Conservation (phyloP, 1,140 invertebrate species). For the Calliopsis andreniformis region DNA sequence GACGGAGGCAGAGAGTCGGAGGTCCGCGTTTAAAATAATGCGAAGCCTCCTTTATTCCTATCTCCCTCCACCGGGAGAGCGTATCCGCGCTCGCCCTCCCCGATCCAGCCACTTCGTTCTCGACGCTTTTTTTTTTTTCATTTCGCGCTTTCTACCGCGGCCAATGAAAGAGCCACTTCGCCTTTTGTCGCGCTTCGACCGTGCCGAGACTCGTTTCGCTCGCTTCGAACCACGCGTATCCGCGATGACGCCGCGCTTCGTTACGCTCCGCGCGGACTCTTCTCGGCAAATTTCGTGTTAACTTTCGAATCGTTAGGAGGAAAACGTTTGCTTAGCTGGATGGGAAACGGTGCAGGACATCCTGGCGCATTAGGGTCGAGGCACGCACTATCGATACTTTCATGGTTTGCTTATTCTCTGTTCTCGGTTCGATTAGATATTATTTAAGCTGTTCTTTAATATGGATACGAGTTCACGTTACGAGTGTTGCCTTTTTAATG, state of each 20-base stretch:
- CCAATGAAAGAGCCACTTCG: slow-evolving; percentile 65
- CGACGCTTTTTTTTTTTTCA: slow-evolving; percentile 49
- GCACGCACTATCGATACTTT: too few relatives aligned
- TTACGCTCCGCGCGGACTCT: background rate
- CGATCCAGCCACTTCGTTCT: slow-evolving; percentile 39
- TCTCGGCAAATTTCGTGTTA: background rate
- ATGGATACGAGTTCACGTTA: too few relatives aligned
- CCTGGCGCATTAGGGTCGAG: too few relatives aligned
- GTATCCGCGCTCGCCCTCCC: slow-evolving; percentile 17
- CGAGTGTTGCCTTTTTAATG: too few relatives aligned
- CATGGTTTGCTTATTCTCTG: too few relatives aligned
- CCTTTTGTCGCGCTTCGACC: slow-evolving; percentile 47
- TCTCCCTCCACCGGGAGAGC: slow-evolving; percentile 14
- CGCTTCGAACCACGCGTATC: slow-evolving; percentile 13
- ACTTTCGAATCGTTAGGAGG: too few relatives aligned
- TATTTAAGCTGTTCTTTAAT: too few relatives aligned
- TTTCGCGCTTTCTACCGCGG: slow-evolving; percentile 52
- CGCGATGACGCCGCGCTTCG: background rate
- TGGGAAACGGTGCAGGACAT: too few relatives aligned
- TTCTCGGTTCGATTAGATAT: too few relatives aligned
- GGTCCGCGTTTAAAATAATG: slow-evolving; percentile 66
- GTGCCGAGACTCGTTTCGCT: slow-evolving; percentile 34
- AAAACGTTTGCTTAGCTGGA: too few relatives aligned
- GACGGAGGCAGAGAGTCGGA: slow-evolving; percentile 37
- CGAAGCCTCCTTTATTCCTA: slow-evolving; percentile 48